Evolutionary conservation across 2,113 vertebrate species (phyloP).

Genomic region (Apodemus sylvaticus): DNA sequence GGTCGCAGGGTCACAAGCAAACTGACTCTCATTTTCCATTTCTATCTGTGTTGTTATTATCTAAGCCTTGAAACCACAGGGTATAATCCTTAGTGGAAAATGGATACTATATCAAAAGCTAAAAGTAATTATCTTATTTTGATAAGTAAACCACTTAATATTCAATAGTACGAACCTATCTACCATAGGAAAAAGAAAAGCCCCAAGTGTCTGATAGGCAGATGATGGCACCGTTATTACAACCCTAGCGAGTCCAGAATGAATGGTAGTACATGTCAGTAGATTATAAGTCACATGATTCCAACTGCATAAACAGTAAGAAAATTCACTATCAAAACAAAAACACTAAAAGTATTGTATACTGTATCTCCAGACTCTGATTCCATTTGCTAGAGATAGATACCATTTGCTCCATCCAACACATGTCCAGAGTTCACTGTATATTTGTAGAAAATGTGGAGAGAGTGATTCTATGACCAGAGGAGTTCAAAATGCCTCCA

Average conservation of each 20-base stretch:
- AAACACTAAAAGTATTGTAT: not conserved
- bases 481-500: slow-evolving; percentile 30
- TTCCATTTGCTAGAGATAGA: slow-evolving; percentile 24
- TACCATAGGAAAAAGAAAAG: slow-evolving; percentile 21
- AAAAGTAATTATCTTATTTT: slow-evolving; percentile 22
- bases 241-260: slow-evolving; percentile 27
- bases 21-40: slow-evolving; percentile 18
- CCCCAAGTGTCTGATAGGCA: not conserved
- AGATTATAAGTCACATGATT: slow-evolving; percentile 15
- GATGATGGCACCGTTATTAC: not conserved
- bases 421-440: not conserved
- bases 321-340: slow-evolving; percentile 45
- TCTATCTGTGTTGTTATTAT: slow-evolving; percentile 36
- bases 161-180: slow-evolving; percentile 14
- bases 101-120: not conserved
- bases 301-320: not conserved
- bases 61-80: slow-evolving; percentile 13
- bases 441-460: not conserved
- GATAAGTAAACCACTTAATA: slow-evolving; percentile 44
- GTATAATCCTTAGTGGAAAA: slow-evolving; percentile 2
- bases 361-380: slow-evolving; percentile 19
- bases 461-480: not conserved
- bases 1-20: not conserved
- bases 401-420: not conserved
- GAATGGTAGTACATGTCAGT: not conserved